Conservation (phyloP, 2,888 invertebrate species). For the Bellardia bayeri region DNA sequence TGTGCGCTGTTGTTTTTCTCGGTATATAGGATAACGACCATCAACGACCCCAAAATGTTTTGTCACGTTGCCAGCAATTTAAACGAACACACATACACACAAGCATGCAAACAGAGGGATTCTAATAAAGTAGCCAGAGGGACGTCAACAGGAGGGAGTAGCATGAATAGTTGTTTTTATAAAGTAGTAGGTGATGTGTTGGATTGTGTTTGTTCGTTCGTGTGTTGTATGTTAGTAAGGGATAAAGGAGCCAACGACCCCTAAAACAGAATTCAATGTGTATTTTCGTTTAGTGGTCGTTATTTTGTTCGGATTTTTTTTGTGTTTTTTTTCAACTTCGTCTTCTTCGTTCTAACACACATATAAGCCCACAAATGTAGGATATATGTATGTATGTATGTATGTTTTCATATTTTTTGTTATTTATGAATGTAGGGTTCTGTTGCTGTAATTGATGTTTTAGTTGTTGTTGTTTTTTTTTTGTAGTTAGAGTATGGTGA, state of each 20-base stretch:
- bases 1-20: slow-evolving; percentile 77
- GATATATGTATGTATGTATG: slow-evolving; percentile 39
- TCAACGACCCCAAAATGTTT: slow-evolving; percentile 80
- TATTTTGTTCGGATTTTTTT: slow-evolving; percentile 8
- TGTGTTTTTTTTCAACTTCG: slow-evolving; percentile 2
- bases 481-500: slow-evolving; percentile 53
- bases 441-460: slow-evolving; percentile 51
- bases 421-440: slow-evolving; percentile 69
- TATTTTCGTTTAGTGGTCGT: slow-evolving; percentile 58
- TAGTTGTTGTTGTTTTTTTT: slow-evolving; percentile 25
- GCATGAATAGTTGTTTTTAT: neutral
- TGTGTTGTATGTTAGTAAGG: slow-evolving; percentile 70
- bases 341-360: slow-evolving; percentile 34
- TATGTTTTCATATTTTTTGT: slow-evolving; percentile 17
- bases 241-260: slow-evolving; percentile 73
- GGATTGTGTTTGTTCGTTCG: slow-evolving; percentile 7
- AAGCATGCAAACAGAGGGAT: slow-evolving; percentile 17
- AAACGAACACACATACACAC: slow-evolving; percentile 37
- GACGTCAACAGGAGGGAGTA: slow-evolving; percentile 3
- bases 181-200: slow-evolving; percentile 47
- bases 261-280: slow-evolving; percentile 65
- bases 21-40: slow-evolving; percentile 83
- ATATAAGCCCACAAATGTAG: slow-evolving; percentile 46
- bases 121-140: neutral
- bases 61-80: slow-evolving; percentile 73